Percentiles rank a stretch among this genome's conserved stretches.
phyloP scores from a whole-genome alignment of 2,797 vertebrate genomes.

The Oophaga sylvatica region DNA sequence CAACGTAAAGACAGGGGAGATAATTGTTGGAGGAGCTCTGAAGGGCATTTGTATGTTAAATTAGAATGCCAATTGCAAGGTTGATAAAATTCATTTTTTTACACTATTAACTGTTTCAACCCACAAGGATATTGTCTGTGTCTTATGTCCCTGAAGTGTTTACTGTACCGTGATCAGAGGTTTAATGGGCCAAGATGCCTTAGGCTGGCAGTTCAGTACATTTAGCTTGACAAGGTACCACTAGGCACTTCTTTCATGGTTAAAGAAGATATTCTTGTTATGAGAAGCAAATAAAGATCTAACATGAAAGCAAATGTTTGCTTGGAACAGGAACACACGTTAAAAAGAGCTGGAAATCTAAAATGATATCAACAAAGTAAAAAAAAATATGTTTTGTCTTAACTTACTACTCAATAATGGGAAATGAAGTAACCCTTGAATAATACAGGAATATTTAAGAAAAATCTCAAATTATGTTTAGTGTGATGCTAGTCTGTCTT shows the following conservation, averaged over 20 bases:
- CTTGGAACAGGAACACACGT: not conserved
- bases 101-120: conserved; percentile 41
- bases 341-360: not conserved
- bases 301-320: conserved; percentile 15
- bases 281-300: not conserved
- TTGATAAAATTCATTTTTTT: conserved; percentile 31
- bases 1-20: conserved; percentile 33
- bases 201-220: conserved; percentile 41
- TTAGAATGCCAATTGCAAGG: conserved; percentile 32
- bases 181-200: conserved; percentile 49
- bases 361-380: not conserved
- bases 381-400: not conserved
- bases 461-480: not conserved
- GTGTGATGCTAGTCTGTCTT: not conserved
- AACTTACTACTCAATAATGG: not conserved
- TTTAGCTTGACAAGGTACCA: conserved; percentile 49
- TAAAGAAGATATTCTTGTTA: conserved; percentile 39
- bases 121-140: conserved; percentile 38
- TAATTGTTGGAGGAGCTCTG: conserved; percentile 22
- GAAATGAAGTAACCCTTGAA: not conserved
- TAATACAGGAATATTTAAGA: not conserved
- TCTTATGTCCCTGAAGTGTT: conserved; percentile 43
- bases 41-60: conserved; percentile 28
- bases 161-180: conserved; percentile 46
- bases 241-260: conserved; percentile 36